These are phyloP conservation scores for Ailuropoda melanoleuca DNA, from an alignment of 2,113 vertebrate genomes.

Conservation along the genomic window DNA sequence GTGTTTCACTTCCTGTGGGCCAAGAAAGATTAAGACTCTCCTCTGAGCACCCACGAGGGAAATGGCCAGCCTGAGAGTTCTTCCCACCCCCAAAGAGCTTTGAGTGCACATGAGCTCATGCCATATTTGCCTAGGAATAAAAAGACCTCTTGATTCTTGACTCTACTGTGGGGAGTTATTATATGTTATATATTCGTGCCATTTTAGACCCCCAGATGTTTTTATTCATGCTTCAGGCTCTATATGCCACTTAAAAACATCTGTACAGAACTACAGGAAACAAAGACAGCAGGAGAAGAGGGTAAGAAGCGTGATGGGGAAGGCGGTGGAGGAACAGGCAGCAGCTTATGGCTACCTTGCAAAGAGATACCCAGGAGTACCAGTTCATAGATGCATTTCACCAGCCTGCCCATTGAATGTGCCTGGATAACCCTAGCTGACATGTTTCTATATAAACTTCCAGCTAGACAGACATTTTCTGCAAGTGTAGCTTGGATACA, in stretches of 20 bases:
- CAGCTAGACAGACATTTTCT: neutral
- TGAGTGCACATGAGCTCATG: neutral
- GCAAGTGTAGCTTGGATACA: neutral
- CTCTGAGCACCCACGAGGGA: neutral
- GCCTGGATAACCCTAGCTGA: neutral
- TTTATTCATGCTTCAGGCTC: neutral
- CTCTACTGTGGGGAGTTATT: neutral
- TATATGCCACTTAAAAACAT: neutral
- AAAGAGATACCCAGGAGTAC: neutral
- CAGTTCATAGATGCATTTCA: neutral
- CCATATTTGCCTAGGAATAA: neutral
- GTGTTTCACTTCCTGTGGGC: neutral
- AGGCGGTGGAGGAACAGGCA: neutral
- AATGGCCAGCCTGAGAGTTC: neutral
- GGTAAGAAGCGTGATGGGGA: neutral
- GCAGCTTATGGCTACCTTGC: neutral
- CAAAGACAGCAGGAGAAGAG: neutral
- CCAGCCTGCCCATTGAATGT: fast-evolving
- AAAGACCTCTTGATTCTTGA: neutral
- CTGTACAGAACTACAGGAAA: neutral
- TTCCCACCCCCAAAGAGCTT: neutral
- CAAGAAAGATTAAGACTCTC: neutral
- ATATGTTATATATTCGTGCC: neutral
- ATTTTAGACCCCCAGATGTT: neutral
- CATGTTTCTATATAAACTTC: neutral